Evolutionary conservation across 2,797 vertebrate species (phyloP).

Genomic region (Schizopygopsis malacanthus): DNA sequence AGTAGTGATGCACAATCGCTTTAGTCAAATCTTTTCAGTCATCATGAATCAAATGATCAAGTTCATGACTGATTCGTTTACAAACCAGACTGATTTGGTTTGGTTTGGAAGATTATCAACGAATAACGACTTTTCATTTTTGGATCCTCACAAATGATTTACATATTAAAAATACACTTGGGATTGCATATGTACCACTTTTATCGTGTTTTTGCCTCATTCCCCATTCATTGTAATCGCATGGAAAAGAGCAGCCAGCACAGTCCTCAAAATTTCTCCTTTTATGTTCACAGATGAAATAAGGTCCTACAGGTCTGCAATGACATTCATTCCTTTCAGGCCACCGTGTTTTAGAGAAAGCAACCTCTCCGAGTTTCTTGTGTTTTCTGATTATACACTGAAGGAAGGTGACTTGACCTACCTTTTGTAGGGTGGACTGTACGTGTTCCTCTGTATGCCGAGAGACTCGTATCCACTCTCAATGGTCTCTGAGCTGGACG

Average conservation of each 20-base stretch:
- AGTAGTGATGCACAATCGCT: no score
- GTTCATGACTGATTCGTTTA: not conserved
- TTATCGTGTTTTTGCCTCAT: not conserved
- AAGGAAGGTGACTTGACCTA: constrained; percentile 50
- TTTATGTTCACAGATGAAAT: not conserved
- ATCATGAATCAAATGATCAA: not conserved
- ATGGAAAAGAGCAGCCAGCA: not conserved
- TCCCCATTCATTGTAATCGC: not conserved
- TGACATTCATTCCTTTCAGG: not conserved
- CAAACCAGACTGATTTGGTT: not conserved
- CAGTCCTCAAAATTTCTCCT: not conserved
- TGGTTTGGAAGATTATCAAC: not conserved
- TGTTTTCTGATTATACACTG: not conserved
- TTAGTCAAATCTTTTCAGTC: not conserved
- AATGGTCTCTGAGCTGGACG: constrained; percentile 62
- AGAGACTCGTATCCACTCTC: constrained; percentile 77
- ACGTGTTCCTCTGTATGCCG: constrained; percentile 67
- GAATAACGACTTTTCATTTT: not conserved
- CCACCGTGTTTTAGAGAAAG: not conserved
- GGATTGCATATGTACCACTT: not conserved
- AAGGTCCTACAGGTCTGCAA: not conserved
- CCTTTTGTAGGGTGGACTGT: constrained; percentile 69
- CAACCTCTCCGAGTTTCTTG: not conserved
- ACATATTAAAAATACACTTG: not conserved
- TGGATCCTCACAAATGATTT: not conserved